These are phyloP conservation scores for Leucophenga maculata DNA, from an alignment of 2,888 invertebrate species.

Conservation along the genomic window DNA sequence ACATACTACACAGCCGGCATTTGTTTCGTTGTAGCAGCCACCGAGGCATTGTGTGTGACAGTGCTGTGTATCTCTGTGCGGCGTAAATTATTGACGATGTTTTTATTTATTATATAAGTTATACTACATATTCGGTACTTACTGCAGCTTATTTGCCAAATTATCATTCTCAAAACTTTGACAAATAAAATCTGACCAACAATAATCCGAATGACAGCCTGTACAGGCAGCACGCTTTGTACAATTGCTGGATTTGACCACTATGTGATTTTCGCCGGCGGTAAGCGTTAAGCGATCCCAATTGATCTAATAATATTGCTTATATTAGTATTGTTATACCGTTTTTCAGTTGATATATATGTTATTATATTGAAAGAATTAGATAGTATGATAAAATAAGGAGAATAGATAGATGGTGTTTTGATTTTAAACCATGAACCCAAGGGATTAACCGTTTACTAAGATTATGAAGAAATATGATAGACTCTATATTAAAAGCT, in stretches of 20 bases:
- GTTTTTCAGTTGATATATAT: background rate
- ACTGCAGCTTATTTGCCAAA: slow-evolving; percentile 53
- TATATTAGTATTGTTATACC: background rate
- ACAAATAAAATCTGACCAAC: slow-evolving; percentile 68
- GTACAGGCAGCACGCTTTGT: slow-evolving; percentile 48
- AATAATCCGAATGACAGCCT: slow-evolving; percentile 62
- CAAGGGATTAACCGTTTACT: too few relatives aligned
- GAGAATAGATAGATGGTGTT: too few relatives aligned
- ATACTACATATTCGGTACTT: slow-evolving; percentile 33
- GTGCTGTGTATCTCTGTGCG: slow-evolving; percentile 44
- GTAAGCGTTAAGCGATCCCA: slow-evolving; percentile 65
- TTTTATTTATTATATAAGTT: background rate
- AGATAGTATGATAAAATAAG: too few relatives aligned
- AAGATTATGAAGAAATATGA: too few relatives aligned
- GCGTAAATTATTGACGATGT: background rate
- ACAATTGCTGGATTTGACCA: slow-evolving; percentile 47
- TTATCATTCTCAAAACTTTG: slow-evolving; percentile 68
- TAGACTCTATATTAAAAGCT: too few relatives aligned
- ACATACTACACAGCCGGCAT: slow-evolving; percentile 80
- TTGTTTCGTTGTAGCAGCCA: slow-evolving; percentile 76
- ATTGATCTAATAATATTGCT: slow-evolving; percentile 61
- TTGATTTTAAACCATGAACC: too few relatives aligned
- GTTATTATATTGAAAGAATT: background rate
- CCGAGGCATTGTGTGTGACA: slow-evolving; percentile 87
- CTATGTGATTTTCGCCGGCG: slow-evolving; percentile 60